A percentile compares a stretch with the other conserved stretches of the same genome.
phyloP scores from a whole-genome alignment of 2,797 vertebrate species.

The Scolopax bukidnonensis region DNA sequence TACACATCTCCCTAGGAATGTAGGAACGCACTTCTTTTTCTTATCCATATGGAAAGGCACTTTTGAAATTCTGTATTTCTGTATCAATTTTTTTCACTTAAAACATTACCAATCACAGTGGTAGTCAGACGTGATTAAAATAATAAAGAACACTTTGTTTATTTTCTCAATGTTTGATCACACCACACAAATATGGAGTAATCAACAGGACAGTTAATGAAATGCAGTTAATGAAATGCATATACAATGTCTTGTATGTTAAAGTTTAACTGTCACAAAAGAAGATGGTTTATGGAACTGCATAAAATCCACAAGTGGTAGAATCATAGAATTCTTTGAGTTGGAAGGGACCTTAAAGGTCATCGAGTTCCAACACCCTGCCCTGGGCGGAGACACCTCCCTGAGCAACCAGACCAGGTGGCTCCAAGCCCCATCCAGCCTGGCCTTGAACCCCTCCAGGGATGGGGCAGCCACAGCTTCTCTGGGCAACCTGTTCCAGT shows the following conservation, averaged over 20 bases:
- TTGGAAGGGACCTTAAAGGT: too few relatives aligned
- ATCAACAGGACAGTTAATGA: background rate
- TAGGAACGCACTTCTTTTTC: background rate
- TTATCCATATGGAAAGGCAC: background rate
- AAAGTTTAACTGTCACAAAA: background rate
- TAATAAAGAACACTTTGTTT: background rate
- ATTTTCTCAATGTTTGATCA: background rate
- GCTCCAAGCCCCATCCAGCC: too few relatives aligned
- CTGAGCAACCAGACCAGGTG: too few relatives aligned
- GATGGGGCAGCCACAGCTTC: too few relatives aligned
- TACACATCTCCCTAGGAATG: background rate
- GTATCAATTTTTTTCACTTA: background rate
- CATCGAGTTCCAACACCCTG: too few relatives aligned
- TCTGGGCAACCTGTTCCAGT: too few relatives aligned
- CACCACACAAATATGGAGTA: background rate
- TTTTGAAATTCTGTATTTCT: background rate
- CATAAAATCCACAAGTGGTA: background rate
- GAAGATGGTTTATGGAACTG: background rate
- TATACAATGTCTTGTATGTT: background rate
- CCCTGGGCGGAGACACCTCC: too few relatives aligned
- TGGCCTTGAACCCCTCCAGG: too few relatives aligned
- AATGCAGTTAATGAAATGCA: background rate
- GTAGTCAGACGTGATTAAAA: background rate
- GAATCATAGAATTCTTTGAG: too few relatives aligned
- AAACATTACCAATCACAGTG: background rate